Evolutionary conservation across 2,797 vertebrate species (phyloP).

Genomic region (Luscinia megarhynchos): DNA sequence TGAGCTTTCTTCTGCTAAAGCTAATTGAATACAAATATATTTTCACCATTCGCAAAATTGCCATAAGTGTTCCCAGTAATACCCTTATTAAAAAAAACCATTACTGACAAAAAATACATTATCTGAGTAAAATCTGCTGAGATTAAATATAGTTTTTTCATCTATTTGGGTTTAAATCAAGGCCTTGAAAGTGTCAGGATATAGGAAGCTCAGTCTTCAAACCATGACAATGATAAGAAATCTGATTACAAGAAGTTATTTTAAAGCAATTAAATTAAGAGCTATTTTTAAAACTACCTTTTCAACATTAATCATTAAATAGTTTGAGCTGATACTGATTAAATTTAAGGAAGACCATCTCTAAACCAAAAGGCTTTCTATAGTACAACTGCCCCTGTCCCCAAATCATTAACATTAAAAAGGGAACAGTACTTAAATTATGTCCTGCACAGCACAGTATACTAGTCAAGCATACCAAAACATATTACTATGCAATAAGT

Average conservation of each 20-base stretch:
- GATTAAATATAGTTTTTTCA: background rate
- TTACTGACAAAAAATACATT: background rate
- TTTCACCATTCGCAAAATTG: background rate
- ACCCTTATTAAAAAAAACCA: background rate
- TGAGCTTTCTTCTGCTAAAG: background rate
- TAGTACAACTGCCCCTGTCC: background rate
- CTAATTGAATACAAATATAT: background rate
- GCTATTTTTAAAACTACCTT: background rate
- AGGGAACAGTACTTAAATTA: background rate
- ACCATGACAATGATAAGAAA: background rate
- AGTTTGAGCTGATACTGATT: background rate
- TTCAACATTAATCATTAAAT: background rate
- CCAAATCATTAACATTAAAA: slow-evolving; percentile 7
- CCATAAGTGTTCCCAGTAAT: background rate
- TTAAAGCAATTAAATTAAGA: background rate
- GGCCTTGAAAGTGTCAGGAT: background rate
- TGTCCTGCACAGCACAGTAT: background rate
- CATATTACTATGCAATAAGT: background rate
- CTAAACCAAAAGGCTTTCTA: background rate
- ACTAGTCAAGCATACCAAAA: slow-evolving; percentile 8
- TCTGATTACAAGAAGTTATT: background rate
- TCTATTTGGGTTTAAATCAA: slow-evolving; percentile 4
- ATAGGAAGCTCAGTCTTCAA: slow-evolving; percentile 5
- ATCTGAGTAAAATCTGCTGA: background rate
- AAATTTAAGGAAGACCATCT: slow-evolving; percentile 2